phyloP scores from a whole-genome alignment of 92 coral and sea anemone genomes.

The Galaxea fascicularis region DNA sequence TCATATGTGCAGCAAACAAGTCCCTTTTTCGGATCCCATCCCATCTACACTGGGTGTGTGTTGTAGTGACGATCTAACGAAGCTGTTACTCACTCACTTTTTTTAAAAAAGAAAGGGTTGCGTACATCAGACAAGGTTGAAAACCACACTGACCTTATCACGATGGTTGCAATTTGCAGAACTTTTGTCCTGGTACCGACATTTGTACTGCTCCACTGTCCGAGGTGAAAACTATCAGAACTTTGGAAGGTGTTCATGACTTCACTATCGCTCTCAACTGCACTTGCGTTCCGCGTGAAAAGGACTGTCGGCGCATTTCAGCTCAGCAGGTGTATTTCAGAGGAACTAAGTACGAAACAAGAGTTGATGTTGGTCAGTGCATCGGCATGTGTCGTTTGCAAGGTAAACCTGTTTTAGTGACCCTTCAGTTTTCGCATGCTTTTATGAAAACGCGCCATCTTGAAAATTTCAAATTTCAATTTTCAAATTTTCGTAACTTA shows the following conservation, averaged over 20 bases:
- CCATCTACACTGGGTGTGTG: too few relatives aligned
- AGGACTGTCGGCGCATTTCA: slow-evolving; percentile 66
- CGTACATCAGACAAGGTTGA: neutral
- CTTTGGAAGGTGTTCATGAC: slow-evolving; percentile 59
- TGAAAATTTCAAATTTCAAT: too few relatives aligned
- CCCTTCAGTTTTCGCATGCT: too few relatives aligned
- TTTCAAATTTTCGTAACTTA: too few relatives aligned
- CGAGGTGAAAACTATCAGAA: slow-evolving; percentile 58
- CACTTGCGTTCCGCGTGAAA: slow-evolving; percentile 66
- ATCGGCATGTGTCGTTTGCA: slow-evolving; percentile 61
- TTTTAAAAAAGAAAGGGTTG: neutral
- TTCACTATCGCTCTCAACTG: slow-evolving; percentile 66
- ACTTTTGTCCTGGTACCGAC: slow-evolving; percentile 64
- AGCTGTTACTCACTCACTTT: too few relatives aligned
- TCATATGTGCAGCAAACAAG: too few relatives aligned
- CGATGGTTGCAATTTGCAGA: neutral
- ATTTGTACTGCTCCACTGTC: slow-evolving; percentile 66
- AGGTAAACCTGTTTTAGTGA: neutral
- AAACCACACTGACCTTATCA: neutral
- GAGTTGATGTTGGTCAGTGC: slow-evolving; percentile 76
- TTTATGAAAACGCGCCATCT: too few relatives aligned
- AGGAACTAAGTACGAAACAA: slow-evolving; percentile 71
- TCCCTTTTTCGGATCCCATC: too few relatives aligned
- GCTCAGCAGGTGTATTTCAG: slow-evolving; percentile 57
- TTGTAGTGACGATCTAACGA: too few relatives aligned